Conservation (phyloP, 2,113 vertebrate species). For the Anoplopoma fimbria region DNA sequence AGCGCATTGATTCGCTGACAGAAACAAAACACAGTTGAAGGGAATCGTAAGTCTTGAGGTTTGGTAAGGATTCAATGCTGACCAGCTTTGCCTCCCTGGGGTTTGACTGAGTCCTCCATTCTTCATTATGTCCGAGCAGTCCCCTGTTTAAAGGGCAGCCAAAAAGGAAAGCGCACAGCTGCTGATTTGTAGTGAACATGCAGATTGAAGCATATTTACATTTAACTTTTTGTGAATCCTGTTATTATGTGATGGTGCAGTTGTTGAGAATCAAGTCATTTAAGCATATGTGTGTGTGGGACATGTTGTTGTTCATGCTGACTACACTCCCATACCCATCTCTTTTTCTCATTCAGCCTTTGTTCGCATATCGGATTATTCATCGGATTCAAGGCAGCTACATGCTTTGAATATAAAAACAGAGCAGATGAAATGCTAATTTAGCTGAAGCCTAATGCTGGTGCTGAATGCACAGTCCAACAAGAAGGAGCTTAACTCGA, state of each 20-base stretch:
- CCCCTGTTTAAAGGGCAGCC: slow-evolving; percentile 50
- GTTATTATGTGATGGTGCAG: slow-evolving; percentile 11
- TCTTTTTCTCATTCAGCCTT: slow-evolving; percentile 24
- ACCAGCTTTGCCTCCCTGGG: slow-evolving; percentile 52
- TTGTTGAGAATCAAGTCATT: slow-evolving; percentile 36
- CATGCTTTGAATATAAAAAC: slow-evolving; percentile 59
- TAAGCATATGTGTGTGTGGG: slow-evolving; percentile 18
- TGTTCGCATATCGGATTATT: slow-evolving; percentile 60
- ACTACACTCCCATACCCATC: slow-evolving; percentile 13
- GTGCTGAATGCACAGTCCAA: slow-evolving; percentile 7
- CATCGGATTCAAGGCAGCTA: slow-evolving; percentile 49
- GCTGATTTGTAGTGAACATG: slow-evolving; percentile 33
- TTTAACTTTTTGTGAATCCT: slow-evolving; percentile 23
- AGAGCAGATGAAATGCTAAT: slow-evolving; percentile 44
- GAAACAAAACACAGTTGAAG: slow-evolving; percentile 32
- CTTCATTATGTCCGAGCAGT: slow-evolving; percentile 50
- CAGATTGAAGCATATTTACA: slow-evolving; percentile 25
- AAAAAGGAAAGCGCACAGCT: slow-evolving; percentile 56
- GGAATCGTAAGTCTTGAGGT: slow-evolving; percentile 37
- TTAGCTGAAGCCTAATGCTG: slow-evolving; percentile 12
- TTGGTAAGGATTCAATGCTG: slow-evolving; percentile 47
- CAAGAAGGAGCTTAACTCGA: slow-evolving; percentile 18
- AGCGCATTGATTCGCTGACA: slow-evolving; percentile 48
- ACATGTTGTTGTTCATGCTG: slow-evolving; percentile 47
- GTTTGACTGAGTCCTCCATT: slow-evolving; percentile 39